These are phyloP conservation scores for Heterohyrax brucei DNA, from an alignment of 2,797 vertebrate genomes.

Conservation along the genomic window DNA sequence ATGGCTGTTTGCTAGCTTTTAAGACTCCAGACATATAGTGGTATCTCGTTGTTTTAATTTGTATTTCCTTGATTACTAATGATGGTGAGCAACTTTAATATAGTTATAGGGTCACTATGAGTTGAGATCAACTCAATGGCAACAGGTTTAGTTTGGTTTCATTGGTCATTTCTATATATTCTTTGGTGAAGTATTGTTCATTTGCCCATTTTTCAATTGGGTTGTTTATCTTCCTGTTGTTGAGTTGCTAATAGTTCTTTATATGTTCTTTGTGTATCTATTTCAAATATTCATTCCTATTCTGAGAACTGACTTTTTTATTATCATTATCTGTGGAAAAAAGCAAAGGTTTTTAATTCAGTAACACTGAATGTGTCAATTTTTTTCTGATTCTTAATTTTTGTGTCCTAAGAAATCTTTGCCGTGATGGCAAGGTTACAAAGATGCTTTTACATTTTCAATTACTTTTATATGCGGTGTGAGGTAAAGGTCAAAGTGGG, in stretches of 20 bases:
- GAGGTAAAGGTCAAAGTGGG: not conserved
- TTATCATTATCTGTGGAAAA: not conserved
- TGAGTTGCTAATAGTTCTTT: not conserved
- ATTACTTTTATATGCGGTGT: not conserved
- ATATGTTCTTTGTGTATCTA: not conserved
- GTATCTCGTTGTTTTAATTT: not conserved
- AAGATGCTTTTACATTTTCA: not conserved
- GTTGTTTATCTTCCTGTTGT: not conserved
- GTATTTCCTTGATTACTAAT: not conserved
- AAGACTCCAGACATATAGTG: no score
- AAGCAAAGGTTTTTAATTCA: not conserved
- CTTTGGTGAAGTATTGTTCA: not conserved
- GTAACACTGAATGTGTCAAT: not conserved
- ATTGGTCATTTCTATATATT: not conserved
- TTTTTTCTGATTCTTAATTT: slow-evolving; percentile 17
- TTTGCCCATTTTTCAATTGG: not conserved
- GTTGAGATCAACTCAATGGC: no score
- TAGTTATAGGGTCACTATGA: not conserved
- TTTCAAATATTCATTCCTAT: not conserved
- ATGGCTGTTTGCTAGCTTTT: no score
- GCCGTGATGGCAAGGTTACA: not conserved
- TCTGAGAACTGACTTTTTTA: not conserved
- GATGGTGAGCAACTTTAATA: not conserved
- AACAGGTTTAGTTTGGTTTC: no score
- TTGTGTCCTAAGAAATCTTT: not conserved